Evolutionary conservation across 2,888 invertebrate species (phyloP), one percentile per base, ranked within the genome.

Genomic region (Scaptomyza polygonia): DNA sequence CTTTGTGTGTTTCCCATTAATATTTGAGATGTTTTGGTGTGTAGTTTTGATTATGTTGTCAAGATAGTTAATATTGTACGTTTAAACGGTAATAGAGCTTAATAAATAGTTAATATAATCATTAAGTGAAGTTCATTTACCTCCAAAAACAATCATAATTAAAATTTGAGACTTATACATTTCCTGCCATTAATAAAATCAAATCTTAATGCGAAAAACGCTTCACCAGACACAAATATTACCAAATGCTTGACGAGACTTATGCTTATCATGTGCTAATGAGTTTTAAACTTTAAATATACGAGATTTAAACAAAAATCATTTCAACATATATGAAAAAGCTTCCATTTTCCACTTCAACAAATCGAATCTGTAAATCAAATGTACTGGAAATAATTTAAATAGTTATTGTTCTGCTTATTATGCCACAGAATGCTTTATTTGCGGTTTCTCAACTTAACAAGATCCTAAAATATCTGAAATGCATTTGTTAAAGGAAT

Each of bases 1-100:
- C 39, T 40, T 40, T 34, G 39, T 53, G 36, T 36, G 3, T 36
- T 36, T 14, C 3, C 36, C 14, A 36, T 36, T 36, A 36, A 36
- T 36, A 36, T 36, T 36, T 36, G 3, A 34, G n/a, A 5, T 14
- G 36, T 36, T 36, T 36, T 36, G 8, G 7, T 1, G 7, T 3
- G 0, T 36, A 36, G 36, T 34, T 21, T 21, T 3, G 3, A 29
- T 9, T 29, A 9, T 29, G 29, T 29, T 8, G 29, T 29, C 9
- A 27, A 29, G 8, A 5, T 25, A 25, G n/a, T 34, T 34, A 34
- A n/a, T n/a, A n/a, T 34, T n/a, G 34, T 12, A 32, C 30, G 11
- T 32, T 32, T 40, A 16, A 1, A 14, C 14, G n/a, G 0, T 29
- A 3, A 29, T 12, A 2, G 12, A 16, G 30, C 30, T 32, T 12